phyloP scores from a whole-genome alignment of 92 coral and sea anemone genomes.

The Zoanthus sociatus region DNA sequence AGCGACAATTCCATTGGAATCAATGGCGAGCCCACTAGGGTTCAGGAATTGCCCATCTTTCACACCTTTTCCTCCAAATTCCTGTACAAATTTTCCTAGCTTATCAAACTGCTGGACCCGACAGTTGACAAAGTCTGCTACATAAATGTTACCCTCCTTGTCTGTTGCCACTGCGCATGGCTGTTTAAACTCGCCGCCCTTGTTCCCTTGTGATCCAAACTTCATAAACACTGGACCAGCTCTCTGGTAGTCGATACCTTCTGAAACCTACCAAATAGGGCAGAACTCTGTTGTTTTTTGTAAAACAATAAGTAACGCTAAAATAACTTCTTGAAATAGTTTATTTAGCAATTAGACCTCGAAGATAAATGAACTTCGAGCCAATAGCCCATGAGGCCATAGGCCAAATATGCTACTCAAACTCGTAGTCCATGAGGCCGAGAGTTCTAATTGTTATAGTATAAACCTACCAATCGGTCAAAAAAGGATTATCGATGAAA shows the following conservation, averaged over 20 bases:
- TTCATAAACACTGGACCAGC: conserved; percentile 81
- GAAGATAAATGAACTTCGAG: too few relatives aligned
- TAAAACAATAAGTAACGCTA: background rate
- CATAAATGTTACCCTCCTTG: conserved; percentile 81
- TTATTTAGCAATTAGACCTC: too few relatives aligned
- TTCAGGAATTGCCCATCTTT: conserved; percentile 92
- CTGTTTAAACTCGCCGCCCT: conserved; percentile 87
- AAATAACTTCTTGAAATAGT: background rate
- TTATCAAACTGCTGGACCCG: conserved; percentile 86
- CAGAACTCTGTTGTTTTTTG: background rate
- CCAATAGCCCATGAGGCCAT: too few relatives aligned
- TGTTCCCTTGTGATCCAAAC: conserved; percentile 88
- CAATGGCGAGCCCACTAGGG: conserved; percentile 91
- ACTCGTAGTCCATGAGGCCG: too few relatives aligned
- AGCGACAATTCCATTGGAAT: conserved; percentile 79
- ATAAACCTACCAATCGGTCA: too few relatives aligned
- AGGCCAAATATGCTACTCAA: too few relatives aligned
- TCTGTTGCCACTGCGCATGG: conserved; percentile 89
- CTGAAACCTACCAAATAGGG: conserved; percentile 61
- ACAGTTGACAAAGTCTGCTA: conserved; percentile 89
- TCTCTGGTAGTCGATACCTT: conserved; percentile 85
- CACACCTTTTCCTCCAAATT: conserved; percentile 85
- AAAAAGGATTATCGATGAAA: too few relatives aligned
- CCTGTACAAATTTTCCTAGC: conserved; percentile 79
- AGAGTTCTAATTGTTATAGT: too few relatives aligned